A percentile compares a stretch with the other conserved stretches of the same genome.
Evolutionary conservation across 2,888 invertebrate genomes (phyloP).

Genomic region (Drosophila buzzatii): DNA sequence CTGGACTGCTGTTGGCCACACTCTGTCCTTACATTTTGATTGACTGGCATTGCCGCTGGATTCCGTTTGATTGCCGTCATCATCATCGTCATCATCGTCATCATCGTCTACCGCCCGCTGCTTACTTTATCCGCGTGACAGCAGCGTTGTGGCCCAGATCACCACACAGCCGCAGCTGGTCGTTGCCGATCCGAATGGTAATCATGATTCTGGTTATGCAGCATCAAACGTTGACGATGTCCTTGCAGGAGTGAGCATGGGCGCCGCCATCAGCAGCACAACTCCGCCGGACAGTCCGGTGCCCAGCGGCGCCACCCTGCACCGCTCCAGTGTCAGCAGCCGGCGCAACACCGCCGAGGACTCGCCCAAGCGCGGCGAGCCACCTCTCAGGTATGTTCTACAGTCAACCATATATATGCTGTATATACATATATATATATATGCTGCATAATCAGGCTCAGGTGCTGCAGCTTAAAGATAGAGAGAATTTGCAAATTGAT

Average conservation of each 20-base stretch:
- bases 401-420: too few relatives aligned
- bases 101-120: background rate
- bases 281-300: conserved; percentile 87
- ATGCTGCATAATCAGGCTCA: too few relatives aligned
- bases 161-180: conserved; percentile 86
- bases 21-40: conserved; percentile 27
- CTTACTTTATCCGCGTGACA: conserved; percentile 41
- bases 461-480: too few relatives aligned
- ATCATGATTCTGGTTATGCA: conserved; percentile 94
- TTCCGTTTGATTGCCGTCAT: conserved; percentile 33
- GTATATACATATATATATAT: too few relatives aligned
- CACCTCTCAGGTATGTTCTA: conserved; percentile 82
- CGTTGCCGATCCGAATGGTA: conserved; percentile 91
- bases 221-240: conserved; percentile 87
- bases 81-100: conserved; percentile 12
- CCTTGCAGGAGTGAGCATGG: conserved; percentile 86
- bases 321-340: conserved; percentile 82
- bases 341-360: conserved; percentile 83
- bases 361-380: conserved; percentile 84
- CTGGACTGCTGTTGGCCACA: conserved; percentile 2
- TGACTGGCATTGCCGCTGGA: conserved; percentile 53
- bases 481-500: too few relatives aligned
- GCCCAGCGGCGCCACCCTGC: conserved; percentile 83
- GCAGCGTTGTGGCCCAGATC: conserved; percentile 87
- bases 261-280: conserved; percentile 84